Conservation (phyloP, 1,140 invertebrate species). For the Druon quercuslanigerum region DNA sequence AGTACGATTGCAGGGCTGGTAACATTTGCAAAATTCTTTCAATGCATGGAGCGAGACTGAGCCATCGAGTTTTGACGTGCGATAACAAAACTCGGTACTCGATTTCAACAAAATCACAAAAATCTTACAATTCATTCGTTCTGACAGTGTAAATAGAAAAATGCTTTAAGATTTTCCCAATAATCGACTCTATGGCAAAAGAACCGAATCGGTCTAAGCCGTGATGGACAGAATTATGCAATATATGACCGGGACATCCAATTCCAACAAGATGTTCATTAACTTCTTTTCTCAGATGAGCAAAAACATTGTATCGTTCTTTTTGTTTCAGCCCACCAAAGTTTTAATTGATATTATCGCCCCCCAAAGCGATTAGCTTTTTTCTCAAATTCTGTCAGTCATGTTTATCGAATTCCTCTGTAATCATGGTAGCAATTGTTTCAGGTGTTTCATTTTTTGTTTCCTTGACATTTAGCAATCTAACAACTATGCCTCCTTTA, state of each 20-base stretch:
- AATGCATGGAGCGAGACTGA: slow-evolving; percentile 50
- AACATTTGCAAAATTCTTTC: neutral
- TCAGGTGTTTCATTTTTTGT: slow-evolving; percentile 44
- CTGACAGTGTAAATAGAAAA: slow-evolving; percentile 50
- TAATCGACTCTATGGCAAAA: no score
- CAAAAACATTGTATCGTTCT: slow-evolving; percentile 51
- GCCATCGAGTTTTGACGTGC: slow-evolving; percentile 51
- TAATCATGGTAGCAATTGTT: slow-evolving; percentile 39
- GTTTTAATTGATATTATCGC: slow-evolving; percentile 60
- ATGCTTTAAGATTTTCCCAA: no score
- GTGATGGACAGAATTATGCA: no score
- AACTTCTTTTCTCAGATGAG: slow-evolving; percentile 46
- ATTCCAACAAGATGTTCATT: slow-evolving; percentile 47
- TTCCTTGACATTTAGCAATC: slow-evolving; percentile 51
- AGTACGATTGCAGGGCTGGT: no score
- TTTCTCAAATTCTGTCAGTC: slow-evolving; percentile 35
- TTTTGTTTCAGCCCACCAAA: slow-evolving; percentile 52
- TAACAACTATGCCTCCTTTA: slow-evolving; percentile 45
- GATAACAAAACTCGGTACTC: slow-evolving; percentile 47
- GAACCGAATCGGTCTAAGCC: no score
- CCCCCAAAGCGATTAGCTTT: slow-evolving; percentile 56
- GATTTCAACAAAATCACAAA: slow-evolving; percentile 50
- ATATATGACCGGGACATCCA: neutral
- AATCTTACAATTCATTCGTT: slow-evolving; percentile 39
- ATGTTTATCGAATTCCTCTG: neutral